Evolutionary conservation across 30 jellyfish, hydroid and myxozoan genomes (phyloP).

Genomic region (Nemopilema nomurai): DNA sequence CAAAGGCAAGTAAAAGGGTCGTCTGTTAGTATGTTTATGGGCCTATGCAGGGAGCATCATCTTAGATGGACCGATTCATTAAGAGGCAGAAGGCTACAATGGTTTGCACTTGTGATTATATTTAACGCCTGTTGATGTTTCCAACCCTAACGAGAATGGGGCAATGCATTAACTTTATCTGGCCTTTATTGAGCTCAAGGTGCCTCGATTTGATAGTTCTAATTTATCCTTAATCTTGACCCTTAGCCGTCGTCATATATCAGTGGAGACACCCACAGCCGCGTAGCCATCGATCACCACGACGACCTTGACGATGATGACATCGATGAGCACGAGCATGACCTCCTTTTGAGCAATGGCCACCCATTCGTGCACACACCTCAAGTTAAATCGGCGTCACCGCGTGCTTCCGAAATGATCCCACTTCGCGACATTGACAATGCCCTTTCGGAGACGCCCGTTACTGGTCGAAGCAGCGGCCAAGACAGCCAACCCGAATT

Average conservation of each 20-base stretch:
- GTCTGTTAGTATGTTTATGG: too few species aligned
- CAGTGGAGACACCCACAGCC: slow-evolving; percentile 15
- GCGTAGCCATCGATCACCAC: not conserved
- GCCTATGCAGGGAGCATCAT: too few species aligned
- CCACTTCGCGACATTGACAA: slow-evolving; percentile 47
- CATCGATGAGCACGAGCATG: slow-evolving; percentile 22
- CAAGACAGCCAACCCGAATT: slow-evolving; percentile 53
- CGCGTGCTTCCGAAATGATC: slow-evolving; percentile 32
- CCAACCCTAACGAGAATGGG: too few species aligned
- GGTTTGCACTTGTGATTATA: too few species aligned
- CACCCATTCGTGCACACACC: slow-evolving; percentile 2
- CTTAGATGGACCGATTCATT: too few species aligned
- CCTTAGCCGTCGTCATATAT: slow-evolving; percentile 22
- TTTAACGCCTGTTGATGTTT: too few species aligned
- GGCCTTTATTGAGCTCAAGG: too few species aligned
- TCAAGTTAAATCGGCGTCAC: slow-evolving; percentile 10
- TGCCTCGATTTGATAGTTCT: not conserved
- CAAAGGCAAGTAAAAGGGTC: slow-evolving; percentile 36
- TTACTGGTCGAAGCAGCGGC: slow-evolving; percentile 49
- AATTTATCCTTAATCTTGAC: not conserved
- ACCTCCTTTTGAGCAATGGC: slow-evolving; percentile 52
- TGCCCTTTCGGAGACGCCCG: slow-evolving; percentile 48
- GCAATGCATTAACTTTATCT: too few species aligned
- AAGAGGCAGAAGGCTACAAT: too few species aligned
- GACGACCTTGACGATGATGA: slow-evolving; percentile 3